A percentile compares a stretch with the other conserved stretches of the same genome.
phyloP scores from a whole-genome alignment of 2,113 vertebrate species.

The Trinectes maculatus region DNA sequence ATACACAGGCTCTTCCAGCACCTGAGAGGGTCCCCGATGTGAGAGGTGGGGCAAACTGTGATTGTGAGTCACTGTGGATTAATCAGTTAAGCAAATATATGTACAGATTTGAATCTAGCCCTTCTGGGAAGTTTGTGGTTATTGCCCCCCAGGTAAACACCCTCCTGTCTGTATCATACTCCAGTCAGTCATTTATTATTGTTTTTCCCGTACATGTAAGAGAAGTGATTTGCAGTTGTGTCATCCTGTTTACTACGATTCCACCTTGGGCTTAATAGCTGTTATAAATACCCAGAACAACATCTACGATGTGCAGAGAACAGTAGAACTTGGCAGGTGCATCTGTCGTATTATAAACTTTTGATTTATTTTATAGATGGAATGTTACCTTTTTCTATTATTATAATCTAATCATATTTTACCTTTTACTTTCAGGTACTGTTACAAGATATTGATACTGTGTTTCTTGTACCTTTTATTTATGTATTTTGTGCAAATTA shows the following conservation, averaged over 20 bases:
- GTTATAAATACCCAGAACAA: constrained; percentile 59
- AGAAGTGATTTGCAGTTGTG: constrained; percentile 1
- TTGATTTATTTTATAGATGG: not conserved
- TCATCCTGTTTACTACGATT: constrained; percentile 31
- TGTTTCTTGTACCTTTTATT: not conserved
- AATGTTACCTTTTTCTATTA: not conserved
- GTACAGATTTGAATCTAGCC: not conserved
- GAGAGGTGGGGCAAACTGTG: no score
- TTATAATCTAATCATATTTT: not conserved
- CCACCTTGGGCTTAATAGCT: constrained; percentile 5
- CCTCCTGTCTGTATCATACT: not conserved
- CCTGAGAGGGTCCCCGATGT: no score
- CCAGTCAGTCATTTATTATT: not conserved
- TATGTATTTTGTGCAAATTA: not conserved
- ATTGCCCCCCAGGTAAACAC: constrained; percentile 1
- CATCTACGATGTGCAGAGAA: constrained; percentile 20
- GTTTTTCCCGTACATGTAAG: constrained; percentile 16
- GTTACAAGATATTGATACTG: not conserved
- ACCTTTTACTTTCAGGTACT: not conserved
- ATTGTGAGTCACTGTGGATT: constrained; percentile 15
- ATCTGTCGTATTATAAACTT: not conserved
- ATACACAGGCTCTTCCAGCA: no score
- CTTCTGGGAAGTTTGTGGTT: not conserved
- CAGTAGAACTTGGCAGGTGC: not conserved
- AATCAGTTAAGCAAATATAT: not conserved